Conservation (phyloP, 2,113 vertebrate genomes). For the Leptobrachium ailaonicum region DNA sequence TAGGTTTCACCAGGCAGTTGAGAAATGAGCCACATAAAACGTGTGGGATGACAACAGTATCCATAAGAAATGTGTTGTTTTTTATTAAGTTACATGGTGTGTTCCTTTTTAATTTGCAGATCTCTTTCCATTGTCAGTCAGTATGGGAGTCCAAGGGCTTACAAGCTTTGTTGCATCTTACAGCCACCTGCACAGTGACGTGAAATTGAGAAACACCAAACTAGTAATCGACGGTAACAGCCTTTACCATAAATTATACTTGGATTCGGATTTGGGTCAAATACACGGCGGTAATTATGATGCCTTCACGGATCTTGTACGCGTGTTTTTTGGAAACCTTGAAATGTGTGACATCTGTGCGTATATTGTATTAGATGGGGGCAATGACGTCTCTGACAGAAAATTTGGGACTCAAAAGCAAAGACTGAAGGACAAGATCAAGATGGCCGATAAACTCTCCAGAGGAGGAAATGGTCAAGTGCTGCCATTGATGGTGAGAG, state of each 20-base stretch:
- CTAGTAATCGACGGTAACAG: constrained; percentile 88
- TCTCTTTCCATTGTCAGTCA: not conserved
- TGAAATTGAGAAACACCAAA: constrained; percentile 76
- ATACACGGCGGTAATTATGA: constrained; percentile 87
- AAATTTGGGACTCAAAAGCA: constrained; percentile 79
- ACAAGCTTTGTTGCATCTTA: constrained; percentile 79
- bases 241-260: constrained; percentile 81
- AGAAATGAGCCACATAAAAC: too few relatives aligned
- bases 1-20: too few relatives aligned
- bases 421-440: constrained; percentile 78
- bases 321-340: constrained; percentile 76
- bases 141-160: constrained; percentile 87
- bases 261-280: constrained; percentile 73
- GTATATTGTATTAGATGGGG: constrained; percentile 88
- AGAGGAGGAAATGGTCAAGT: constrained; percentile 69
- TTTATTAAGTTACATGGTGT: not conserved
- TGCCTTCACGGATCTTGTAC: constrained; percentile 65
- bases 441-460: constrained; percentile 70
- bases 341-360: constrained; percentile 75
- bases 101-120: constrained; percentile 48
- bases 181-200: constrained; percentile 72
- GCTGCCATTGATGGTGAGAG: constrained; percentile 76
- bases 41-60: too few relatives aligned
- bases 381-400: constrained; percentile 81
- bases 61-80: not conserved